phyloP scores from a whole-genome alignment of 2,797 vertebrate species.

The Ispidina lecontei region DNA sequence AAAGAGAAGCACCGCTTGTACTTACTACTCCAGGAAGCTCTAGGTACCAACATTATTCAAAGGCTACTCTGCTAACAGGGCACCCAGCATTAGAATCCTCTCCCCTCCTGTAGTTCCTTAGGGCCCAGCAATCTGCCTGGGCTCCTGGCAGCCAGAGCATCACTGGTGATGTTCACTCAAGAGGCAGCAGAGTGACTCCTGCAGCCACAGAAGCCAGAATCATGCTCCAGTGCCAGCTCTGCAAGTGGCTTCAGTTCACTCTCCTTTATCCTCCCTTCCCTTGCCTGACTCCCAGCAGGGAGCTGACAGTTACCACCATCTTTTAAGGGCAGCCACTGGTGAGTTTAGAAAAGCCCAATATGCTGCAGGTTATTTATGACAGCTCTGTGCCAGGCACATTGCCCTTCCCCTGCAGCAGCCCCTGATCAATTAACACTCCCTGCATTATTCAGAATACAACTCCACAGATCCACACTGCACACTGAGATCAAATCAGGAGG shows the following conservation, averaged over 20 bases:
- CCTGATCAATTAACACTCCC: background rate
- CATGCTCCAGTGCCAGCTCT: background rate
- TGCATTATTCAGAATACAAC: rapidly evolving
- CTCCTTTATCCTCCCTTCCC: background rate
- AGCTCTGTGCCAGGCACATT: background rate
- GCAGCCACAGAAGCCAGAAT: background rate
- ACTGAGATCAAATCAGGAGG: background rate
- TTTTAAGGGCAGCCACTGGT: background rate
- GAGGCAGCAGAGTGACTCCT: background rate
- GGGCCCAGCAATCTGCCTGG: rapidly evolving
- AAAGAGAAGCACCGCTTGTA: background rate
- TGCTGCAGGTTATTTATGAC: background rate
- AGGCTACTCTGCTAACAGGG: background rate
- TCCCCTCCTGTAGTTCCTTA: rapidly evolving
- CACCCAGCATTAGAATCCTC: rapidly evolving
- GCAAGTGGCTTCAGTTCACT: background rate
- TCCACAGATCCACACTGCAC: background rate
- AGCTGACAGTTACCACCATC: background rate
- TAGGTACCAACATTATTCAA: background rate
- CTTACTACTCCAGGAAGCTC: background rate
- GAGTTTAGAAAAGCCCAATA: background rate
- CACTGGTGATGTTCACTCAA: rapidly evolving
- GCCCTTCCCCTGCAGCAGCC: background rate
- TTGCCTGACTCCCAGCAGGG: background rate
- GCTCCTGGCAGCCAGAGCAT: background rate